Evolutionary conservation across 2,888 invertebrate genomes (phyloP), one percentile per base, ranked within the genome.

Genomic region (Eupithecia centaureata): DNA sequence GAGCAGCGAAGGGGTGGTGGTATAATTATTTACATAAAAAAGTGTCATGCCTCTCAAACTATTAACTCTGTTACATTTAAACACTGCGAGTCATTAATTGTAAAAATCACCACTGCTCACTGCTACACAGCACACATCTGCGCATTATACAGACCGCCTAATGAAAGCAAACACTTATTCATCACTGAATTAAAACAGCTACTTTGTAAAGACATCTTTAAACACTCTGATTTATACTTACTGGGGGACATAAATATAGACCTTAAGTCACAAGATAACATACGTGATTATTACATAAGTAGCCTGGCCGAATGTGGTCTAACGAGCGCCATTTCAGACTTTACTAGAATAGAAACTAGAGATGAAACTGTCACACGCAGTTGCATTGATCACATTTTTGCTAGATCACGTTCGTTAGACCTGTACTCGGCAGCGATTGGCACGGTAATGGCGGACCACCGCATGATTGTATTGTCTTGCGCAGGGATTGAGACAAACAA

Each of bases 381-480:
- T 5, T 71, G 73, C 35, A 68, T 73, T 13, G 73, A 73, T 51
- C 73, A 71, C 30, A 66, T 73, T 25, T 73, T 73, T 58, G 67
- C 59, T 7, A 58, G 67, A 51, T 69, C 67, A 35, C 60, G 59
- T 51, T 51, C 66, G 52, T 59, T 63, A 58, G 66, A 65, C 42
- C 65, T 68, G 15, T 71, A 65, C 69, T 65, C 71, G 38, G 73
- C 63, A 10, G 71, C 61, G 61, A 65, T 73, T 61, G 67, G 65
- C 27, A 65, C 63, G 12, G 61, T 47, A 22, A 47, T 47, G 47
- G 47, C 22, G 22, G 47, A 47, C 47, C 47, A 47, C 22, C 47
- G 47, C n/a, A 47, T 47, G 47, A 47, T 22, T 18, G 22, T 22
- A 8, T 18, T 47, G 22, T 18, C 18, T 18, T 47, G 47, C 47